These are phyloP conservation scores for Drosophila nigromelanica DNA, from an alignment of 1,140 invertebrate species.

Conservation along the genomic window DNA sequence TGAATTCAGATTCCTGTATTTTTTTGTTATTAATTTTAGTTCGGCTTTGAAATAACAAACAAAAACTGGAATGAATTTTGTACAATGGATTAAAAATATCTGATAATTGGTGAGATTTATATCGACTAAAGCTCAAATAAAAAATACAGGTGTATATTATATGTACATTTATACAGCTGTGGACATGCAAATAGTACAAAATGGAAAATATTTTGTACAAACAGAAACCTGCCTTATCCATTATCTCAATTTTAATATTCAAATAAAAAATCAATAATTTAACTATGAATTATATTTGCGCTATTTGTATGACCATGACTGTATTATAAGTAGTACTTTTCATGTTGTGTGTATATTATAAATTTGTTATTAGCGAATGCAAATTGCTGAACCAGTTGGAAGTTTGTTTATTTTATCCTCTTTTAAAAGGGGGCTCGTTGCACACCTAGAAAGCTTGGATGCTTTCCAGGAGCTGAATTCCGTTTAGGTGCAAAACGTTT, in stretches of 20 bases:
- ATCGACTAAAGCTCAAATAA: no score
- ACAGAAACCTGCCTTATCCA: no score
- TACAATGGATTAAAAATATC: background rate
- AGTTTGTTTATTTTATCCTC: conserved; percentile 12
- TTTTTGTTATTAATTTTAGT: background rate
- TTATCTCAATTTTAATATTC: no score
- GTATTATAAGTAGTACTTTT: background rate
- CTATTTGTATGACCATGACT: no score
- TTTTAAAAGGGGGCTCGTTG: conserved; percentile 33
- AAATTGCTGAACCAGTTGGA: conserved; percentile 32
- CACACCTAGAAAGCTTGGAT: conserved; percentile 1
- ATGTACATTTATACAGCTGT: no score
- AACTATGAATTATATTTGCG: no score
- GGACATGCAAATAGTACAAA: no score
- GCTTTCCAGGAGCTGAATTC: conserved; percentile 5
- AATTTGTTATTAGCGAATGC: conserved; percentile 29
- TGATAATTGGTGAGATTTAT: conserved; percentile 4
- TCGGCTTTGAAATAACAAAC: background rate
- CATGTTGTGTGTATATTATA: background rate
- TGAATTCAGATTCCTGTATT: background rate
- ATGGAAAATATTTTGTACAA: no score
- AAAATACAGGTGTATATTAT: no score
- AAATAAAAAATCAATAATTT: no score
- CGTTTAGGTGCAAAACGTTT: conserved; percentile 20
- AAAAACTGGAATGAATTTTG: conserved; percentile 10